A percentile compares a stretch with the other conserved stretches of the same genome.
Evolutionary conservation across 2,113 vertebrate genomes (phyloP).

Genomic region (zebrafish (Danio rerio)): GRCz12tu NC_133176.1:7136001-7136500

Average conservation of each 20-base stretch:
- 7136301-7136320: constrained; percentile 43
- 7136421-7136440: too few relatives aligned
- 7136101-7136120: constrained; percentile 45
- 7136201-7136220: constrained; percentile 76
- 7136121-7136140: constrained; percentile 54
- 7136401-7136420: too few relatives aligned
- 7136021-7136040: constrained; percentile 6
- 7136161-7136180: constrained; percentile 56
- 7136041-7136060: constrained; percentile 14
- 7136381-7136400: too few relatives aligned
- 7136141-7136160: constrained; percentile 64
- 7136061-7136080: constrained; percentile 18
- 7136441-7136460: too few relatives aligned
- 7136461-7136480: too few relatives aligned
- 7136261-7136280: constrained; percentile 73
- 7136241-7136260: constrained; percentile 73
- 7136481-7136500: too few relatives aligned
- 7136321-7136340: constrained; percentile 12
- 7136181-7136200: constrained; percentile 65
- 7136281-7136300: constrained; percentile 39
- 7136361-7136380: background rate
- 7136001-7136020: constrained; percentile 4
- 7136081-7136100: constrained; percentile 8
- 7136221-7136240: constrained; percentile 72
- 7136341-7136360: background rate